phyloP scores from a whole-genome alignment of 2,888 invertebrate species.

The Mesochorus sp. region DNA sequence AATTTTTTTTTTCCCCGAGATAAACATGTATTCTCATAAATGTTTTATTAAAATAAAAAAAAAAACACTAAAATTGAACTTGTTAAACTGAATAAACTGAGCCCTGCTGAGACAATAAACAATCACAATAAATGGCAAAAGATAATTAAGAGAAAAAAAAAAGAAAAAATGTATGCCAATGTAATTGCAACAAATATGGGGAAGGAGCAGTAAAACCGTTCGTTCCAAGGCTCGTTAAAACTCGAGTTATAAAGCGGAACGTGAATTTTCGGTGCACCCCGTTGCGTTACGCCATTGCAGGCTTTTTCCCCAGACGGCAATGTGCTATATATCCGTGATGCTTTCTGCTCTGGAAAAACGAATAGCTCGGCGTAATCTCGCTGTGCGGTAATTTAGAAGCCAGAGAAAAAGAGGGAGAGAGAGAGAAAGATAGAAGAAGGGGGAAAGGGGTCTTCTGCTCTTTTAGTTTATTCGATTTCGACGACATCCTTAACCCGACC shows the following conservation, averaged over 20 bases:
- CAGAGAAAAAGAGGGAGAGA: background rate
- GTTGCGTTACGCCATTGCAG: background rate
- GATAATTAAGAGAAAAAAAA: background rate
- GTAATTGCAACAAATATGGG: background rate
- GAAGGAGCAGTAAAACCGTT: background rate
- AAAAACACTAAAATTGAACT: too few relatives aligned
- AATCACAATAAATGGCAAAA: background rate
- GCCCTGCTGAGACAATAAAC: background rate
- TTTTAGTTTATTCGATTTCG: slow-evolving; percentile 43
- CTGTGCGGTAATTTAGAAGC: slow-evolving; percentile 48
- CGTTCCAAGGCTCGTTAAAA: background rate
- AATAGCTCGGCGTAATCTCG: slow-evolving; percentile 25
- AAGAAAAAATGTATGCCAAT: background rate
- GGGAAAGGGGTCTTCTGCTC: slow-evolving; percentile 9
- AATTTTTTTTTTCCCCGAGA: too few relatives aligned
- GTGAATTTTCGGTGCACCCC: background rate
- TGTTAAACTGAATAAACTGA: background rate
- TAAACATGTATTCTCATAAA: too few relatives aligned
- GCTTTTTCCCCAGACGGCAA: background rate
- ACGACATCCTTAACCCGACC: slow-evolving; percentile 45
- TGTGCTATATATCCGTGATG: background rate
- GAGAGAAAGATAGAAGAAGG: too few relatives aligned
- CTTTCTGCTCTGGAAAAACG: slow-evolving; percentile 24
- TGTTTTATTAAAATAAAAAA: too few relatives aligned
- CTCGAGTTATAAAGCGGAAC: background rate